phyloP scores from a whole-genome alignment of 2,888 invertebrate genomes.

The Pristionchus entomophagus region DNA sequence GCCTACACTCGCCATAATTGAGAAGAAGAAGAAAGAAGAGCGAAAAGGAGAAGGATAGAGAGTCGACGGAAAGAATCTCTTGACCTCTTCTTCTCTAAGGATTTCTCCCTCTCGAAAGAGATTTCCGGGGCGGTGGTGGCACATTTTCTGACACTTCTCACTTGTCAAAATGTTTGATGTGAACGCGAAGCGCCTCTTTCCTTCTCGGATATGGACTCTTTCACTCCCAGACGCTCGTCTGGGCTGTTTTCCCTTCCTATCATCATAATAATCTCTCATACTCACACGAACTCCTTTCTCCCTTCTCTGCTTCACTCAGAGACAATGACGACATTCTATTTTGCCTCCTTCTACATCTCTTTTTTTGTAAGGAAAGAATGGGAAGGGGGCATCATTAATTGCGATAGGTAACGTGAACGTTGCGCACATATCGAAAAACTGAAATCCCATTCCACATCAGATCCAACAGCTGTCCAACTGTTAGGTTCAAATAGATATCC shows the following conservation, averaged over 20 bases:
- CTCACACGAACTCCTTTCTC: constrained; percentile 46
- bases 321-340: constrained; percentile 48
- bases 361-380: too few relatives aligned
- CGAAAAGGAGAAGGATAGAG: background rate
- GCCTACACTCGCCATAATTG: constrained; percentile 13
- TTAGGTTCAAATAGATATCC: too few relatives aligned
- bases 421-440: too few relatives aligned
- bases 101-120: background rate
- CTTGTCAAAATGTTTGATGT: constrained; percentile 52
- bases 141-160: constrained; percentile 32
- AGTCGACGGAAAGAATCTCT: background rate
- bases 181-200: background rate
- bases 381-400: too few relatives aligned
- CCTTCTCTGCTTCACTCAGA: constrained; percentile 51
- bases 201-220: background rate
- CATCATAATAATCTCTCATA: too few relatives aligned
- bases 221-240: background rate
- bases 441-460: too few relatives aligned
- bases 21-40: background rate
- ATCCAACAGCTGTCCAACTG: too few relatives aligned
- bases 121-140: constrained; percentile 48
- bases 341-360: constrained; percentile 41
- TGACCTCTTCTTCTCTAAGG: constrained; percentile 6
- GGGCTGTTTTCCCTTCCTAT: too few relatives aligned
- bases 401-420: too few relatives aligned